Evolutionary conservation across 2,888 invertebrate genomes (phyloP).

Genomic region (Hypomecis atomaria): DNA sequence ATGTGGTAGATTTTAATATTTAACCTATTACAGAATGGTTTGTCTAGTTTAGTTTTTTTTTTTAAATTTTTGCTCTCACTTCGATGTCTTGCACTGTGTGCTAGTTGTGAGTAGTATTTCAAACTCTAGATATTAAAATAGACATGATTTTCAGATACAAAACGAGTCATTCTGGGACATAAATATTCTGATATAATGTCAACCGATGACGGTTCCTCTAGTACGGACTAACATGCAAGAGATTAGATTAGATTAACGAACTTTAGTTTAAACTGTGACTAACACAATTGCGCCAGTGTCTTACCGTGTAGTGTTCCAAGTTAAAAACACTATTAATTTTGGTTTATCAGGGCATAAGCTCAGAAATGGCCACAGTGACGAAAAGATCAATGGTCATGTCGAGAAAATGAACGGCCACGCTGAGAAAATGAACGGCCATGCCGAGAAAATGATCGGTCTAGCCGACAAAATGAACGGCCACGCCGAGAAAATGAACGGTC

Average conservation of each 20-base stretch:
- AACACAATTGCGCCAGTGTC: constrained; percentile 77
- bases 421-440: constrained; percentile 50
- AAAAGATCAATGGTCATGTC: constrained; percentile 50
- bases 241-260: constrained; percentile 42
- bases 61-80: constrained; percentile 41
- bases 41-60: constrained; percentile 35
- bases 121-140: constrained; percentile 52
- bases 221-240: constrained; percentile 55
- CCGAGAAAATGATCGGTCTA: constrained; percentile 51
- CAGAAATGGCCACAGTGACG: constrained; percentile 51
- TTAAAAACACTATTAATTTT: constrained; percentile 62
- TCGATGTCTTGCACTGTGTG: constrained; percentile 52
- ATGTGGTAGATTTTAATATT: constrained; percentile 47
- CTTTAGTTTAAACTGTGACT: constrained; percentile 50
- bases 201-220: constrained; percentile 63
- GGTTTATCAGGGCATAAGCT: constrained; percentile 74
- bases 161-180: constrained; percentile 65
- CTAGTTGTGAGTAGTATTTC: constrained; percentile 35
- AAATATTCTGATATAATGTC: constrained; percentile 62
- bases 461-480: constrained; percentile 52
- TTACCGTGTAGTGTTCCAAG: constrained; percentile 54
- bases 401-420: constrained; percentile 44
- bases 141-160: constrained; percentile 76
- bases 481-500: constrained; percentile 38
- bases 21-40: constrained; percentile 36